Base-by-base conservation (phyloP, 2,113 vertebrate species). In the Hyperopisus bebe region DNA sequence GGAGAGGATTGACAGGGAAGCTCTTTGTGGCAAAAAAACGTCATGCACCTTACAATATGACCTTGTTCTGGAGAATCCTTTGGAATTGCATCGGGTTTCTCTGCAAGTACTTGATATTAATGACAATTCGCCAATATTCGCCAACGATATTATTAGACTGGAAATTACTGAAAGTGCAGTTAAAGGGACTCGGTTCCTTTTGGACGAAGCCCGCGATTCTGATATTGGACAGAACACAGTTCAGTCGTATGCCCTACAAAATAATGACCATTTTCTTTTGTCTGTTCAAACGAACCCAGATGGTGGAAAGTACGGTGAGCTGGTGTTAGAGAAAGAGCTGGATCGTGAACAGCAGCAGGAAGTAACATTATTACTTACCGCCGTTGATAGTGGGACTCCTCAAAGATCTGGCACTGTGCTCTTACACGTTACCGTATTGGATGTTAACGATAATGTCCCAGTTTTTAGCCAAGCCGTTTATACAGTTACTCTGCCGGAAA, bases 141-240 rank as follows among this genome's bases (percentile, higher is more conserved):
- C 83, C 7, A 53, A 62, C 17, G 39, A 90, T 27, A 42, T 27
- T 39, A 77, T 90, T 35, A 50, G 15, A 58, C 17, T 95, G 4
- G 90, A 94, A 89, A 92, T 95, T 1, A 89, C 55, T 11, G 94
- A 66, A 66, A 66, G 27, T 66, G n/a, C 58, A 10, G 58, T 0
- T 66, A 95, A 91, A 0, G 94, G 94, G 0, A 90, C 53, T 3
- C 94, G 92, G 0, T 95, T 95, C 15, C 90, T 93, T 0, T 90
- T 97, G n/a, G 94, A 94, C 24, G 91, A 93, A 88, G 96, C 96
- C 0, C 93, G 93, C 87, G 97, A 97, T 66, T 90, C 94, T 82
- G 96, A 97, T 89, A 93, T 96, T 24, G 94, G 94, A 62, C 92
- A 87, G 27, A 96, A 96, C 9, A 92, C 93, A 3, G 58, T 95